These are phyloP conservation scores for Pitangus sulphuratus DNA, from an alignment of 2,797 vertebrate genomes.

Conservation along the genomic window DNA sequence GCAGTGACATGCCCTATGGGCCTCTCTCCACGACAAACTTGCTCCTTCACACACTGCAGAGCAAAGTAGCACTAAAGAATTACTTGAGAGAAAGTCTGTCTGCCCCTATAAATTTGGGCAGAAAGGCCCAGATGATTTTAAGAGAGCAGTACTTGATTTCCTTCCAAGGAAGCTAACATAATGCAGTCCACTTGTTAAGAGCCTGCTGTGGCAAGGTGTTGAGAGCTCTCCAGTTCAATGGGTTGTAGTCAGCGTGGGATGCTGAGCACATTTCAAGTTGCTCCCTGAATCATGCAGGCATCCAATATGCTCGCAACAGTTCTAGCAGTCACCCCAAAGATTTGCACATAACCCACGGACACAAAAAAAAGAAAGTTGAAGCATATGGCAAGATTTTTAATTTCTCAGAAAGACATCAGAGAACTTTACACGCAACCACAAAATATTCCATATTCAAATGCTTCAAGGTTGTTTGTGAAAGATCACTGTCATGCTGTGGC, in stretches of 20 bases:
- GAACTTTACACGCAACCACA: slow-evolving; percentile 1
- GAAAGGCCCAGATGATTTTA: neutral
- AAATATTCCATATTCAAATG: neutral
- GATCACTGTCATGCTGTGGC: neutral
- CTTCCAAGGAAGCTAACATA: slow-evolving; percentile 2
- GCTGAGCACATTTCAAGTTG: slow-evolving; percentile 8
- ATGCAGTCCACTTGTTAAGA: slow-evolving; percentile 6
- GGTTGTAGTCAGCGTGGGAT: neutral
- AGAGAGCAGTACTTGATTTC: slow-evolving; percentile 11
- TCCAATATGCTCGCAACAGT: neutral
- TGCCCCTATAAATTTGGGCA: slow-evolving; percentile 4
- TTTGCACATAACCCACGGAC: slow-evolving; percentile 26
- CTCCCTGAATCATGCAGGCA: neutral
- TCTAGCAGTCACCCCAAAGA: neutral
- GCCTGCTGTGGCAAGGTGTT: neutral
- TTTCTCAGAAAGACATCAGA: neutral
- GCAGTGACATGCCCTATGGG: slow-evolving; percentile 50
- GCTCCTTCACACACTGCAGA: slow-evolving; percentile 26
- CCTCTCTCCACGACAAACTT: slow-evolving; percentile 6
- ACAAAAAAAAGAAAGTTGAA: slow-evolving; percentile 19
- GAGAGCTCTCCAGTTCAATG: neutral
- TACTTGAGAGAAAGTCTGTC: slow-evolving; percentile 17
- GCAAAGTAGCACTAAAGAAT: slow-evolving; percentile 24
- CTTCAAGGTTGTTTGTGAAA: neutral
- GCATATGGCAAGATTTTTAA: slow-evolving; percentile 15